A percentile compares a stretch with the other conserved stretches of the same genome.
Conservation (phyloP, 2,888 invertebrate genomes). For the Norana najaformis region DNA sequence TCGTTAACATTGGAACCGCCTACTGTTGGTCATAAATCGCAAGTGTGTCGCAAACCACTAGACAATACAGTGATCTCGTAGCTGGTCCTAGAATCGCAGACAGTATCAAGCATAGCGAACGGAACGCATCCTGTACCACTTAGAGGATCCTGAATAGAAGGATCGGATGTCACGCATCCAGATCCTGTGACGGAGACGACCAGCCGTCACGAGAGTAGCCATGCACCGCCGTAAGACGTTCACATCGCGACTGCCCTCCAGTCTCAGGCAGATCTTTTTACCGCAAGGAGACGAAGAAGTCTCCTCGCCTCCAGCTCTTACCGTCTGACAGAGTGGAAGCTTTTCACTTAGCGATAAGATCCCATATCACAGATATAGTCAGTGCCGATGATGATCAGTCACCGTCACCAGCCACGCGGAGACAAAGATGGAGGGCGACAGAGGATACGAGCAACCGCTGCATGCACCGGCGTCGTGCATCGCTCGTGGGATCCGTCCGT, state of each 20-base stretch:
- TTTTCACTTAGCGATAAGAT: slow-evolving; percentile 13
- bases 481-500: background rate
- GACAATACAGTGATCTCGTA: background rate
- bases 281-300: background rate
- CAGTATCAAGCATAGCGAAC: too few species aligned
- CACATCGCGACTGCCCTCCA: background rate
- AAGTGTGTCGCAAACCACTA: background rate
- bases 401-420: background rate
- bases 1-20: too few species aligned
- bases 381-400: background rate
- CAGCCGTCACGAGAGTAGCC: background rate
- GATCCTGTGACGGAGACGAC: background rate
- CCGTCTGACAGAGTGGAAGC: background rate
- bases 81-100: background rate
- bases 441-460: background rate
- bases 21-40: too few species aligned
- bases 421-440: background rate
- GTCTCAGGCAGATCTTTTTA: background rate
- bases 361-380: background rate
- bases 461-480: background rate
- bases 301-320: background rate
- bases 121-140: background rate
- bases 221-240: background rate
- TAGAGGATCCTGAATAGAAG: background rate
- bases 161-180: background rate